Percentiles rank a stretch among this genome's conserved stretches.
phyloP scores from a whole-genome alignment of 2,888 invertebrate species.

The Agriopis aurantiaria region DNA sequence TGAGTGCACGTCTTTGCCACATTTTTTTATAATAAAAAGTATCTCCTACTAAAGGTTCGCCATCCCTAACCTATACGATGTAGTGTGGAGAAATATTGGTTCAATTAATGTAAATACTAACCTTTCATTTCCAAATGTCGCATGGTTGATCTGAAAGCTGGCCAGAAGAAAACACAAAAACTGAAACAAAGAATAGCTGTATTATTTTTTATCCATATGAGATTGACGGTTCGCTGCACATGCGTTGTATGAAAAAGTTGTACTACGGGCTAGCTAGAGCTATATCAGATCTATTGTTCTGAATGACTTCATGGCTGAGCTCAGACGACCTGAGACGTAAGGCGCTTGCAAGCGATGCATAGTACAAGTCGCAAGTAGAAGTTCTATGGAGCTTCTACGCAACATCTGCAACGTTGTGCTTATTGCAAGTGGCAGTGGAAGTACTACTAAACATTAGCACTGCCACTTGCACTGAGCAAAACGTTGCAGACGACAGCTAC shows the following conservation, averaged over 20 bases:
- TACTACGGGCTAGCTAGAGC: conserved; percentile 42
- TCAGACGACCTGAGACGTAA: too few species aligned
- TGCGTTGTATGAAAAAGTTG: conserved; percentile 53
- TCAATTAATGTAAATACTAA: conserved; percentile 65
- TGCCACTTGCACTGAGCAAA: too few species aligned
- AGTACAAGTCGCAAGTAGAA: too few species aligned
- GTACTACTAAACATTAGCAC: too few species aligned
- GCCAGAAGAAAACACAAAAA: conserved; percentile 79
- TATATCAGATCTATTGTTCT: conserved; percentile 46
- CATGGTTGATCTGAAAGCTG: conserved; percentile 78
- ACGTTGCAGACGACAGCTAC: too few species aligned
- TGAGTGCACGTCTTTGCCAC: too few species aligned
- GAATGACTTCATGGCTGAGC: conserved; percentile 38
- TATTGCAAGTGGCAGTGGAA: too few species aligned
- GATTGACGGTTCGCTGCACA: conserved; percentile 2
- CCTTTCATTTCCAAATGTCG: conserved; percentile 84
- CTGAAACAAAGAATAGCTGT: conserved; percentile 62
- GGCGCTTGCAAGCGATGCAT: too few species aligned
- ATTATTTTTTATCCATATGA: neutral
- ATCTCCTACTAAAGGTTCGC: too few species aligned
- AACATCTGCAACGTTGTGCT: too few species aligned
- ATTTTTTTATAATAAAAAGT: too few species aligned
- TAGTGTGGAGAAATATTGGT: conserved; percentile 45
- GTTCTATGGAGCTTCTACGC: too few species aligned
- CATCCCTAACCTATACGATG: conserved; percentile 8